Evolutionary conservation across 2,797 vertebrate species (phyloP), one percentile per base, ranked within the genome.

Genomic region (Mionectes olivaceus): DNA sequence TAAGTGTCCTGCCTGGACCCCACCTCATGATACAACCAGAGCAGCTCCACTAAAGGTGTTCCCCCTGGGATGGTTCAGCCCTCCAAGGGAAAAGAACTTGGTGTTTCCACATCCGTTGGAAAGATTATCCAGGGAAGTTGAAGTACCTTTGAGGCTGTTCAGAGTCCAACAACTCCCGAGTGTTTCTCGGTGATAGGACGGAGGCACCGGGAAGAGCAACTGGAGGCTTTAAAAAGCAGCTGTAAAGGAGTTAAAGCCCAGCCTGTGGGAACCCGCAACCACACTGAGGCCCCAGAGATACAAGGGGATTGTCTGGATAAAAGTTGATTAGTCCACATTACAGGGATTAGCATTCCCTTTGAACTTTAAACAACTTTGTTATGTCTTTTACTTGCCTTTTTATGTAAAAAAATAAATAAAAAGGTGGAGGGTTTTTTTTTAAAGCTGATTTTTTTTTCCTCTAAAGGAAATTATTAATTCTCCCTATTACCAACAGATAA

Each of bases 291-390:
- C 75, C 13, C 15, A 47, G 59, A 90, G 91, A 77, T 77, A 91
- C 83, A 79, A 86, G 69, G 67, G 92, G 90, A 93, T 95, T 94
- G 90, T 90, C 91, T 89, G 91, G 92, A 95, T 94, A 92, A 94
- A 89, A 94, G 85, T 90, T 94, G 92, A 96, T 95, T 96, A 95
- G 83, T 91, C 80, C 92, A 93, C 57, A 96, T 91, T 95, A 94
- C 81, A 89, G 85, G 87, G 93, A 96, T 97, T 96, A 95, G 41
- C 14, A 3, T 80, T 94, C 63, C 83, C 93, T 95, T 95, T 90
- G 95, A 95, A 96, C 91, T 89, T 93, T 69, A 90, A 94, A 94
- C 89, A 95, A 96, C 80, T 89, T 96, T 80, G 67, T 85, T 79
- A 82, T 32, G 57, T 92, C 90, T 95, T 82, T 87, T 70, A 53